A percentile compares a stretch with the other conserved stretches of the same genome.
These are phyloP conservation scores for Pelecanus crispus DNA, from an alignment of 2,113 vertebrate species.

Conservation along the genomic window DNA sequence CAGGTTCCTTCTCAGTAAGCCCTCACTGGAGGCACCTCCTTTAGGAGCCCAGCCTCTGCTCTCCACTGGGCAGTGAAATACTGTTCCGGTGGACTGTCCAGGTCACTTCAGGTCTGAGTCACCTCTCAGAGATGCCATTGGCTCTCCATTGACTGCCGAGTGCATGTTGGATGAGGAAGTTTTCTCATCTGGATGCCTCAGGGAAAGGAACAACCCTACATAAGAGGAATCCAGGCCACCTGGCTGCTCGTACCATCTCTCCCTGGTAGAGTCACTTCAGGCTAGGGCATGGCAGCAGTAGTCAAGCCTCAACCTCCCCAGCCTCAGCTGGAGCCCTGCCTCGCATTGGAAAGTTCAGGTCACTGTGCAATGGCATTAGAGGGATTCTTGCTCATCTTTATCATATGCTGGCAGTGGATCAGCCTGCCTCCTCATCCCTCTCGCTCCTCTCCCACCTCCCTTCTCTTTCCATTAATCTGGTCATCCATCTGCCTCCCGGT, in stretches of 20 bases:
- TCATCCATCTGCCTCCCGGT: conserved; percentile 5
- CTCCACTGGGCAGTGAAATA: background rate
- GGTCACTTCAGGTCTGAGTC: background rate
- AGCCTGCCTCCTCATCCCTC: background rate
- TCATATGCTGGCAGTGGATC: background rate
- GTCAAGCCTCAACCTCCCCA: background rate
- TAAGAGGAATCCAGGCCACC: background rate
- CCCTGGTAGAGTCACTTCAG: background rate
- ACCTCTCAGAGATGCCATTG: background rate
- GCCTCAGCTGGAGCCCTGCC: background rate
- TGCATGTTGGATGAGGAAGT: background rate
- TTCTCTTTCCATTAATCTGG: conserved; percentile 14
- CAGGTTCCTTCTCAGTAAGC: background rate
- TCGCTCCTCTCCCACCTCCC: background rate
- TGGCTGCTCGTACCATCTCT: background rate
- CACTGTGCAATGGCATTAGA: background rate
- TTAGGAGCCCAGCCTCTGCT: background rate
- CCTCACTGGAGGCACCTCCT: background rate
- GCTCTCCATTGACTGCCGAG: background rate
- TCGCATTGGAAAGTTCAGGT: conserved; percentile 6
- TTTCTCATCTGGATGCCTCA: background rate
- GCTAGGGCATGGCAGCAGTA: background rate
- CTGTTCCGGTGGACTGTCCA: background rate
- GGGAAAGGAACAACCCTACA: background rate
- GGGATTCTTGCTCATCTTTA: background rate